Evolutionary conservation across 53 echinoderm and acorn worm genomes (phyloP).

Genomic region (Crossaster papposus): DNA sequence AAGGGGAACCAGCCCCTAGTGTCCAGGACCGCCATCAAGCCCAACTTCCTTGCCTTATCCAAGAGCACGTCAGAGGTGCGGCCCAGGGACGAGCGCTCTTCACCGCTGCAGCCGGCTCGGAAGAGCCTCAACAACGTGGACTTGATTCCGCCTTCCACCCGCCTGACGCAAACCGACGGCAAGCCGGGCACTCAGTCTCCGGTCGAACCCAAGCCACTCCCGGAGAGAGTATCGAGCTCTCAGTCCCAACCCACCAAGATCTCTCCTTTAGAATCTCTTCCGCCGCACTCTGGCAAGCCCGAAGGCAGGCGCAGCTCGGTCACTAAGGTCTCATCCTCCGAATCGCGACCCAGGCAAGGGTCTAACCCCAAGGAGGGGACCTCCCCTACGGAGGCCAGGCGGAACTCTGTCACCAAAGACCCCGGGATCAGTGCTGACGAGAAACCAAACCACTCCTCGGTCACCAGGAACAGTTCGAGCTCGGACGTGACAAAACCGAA

Average conservation of each 20-base stretch:
- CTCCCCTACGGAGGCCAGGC: constrained; percentile 15
- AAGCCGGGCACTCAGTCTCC: constrained; percentile 21
- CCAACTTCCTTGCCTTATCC: constrained; percentile 29
- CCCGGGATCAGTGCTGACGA: neutral
- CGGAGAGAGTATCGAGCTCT: neutral
- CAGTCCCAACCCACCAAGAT: constrained; percentile 14
- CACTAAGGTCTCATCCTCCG: constrained; percentile 34
- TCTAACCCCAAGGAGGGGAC: constrained; percentile 25
- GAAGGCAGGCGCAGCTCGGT: constrained; percentile 36
- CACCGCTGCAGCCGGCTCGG: constrained; percentile 19
- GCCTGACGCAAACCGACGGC: constrained; percentile 18
- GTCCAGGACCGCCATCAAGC: neutral
- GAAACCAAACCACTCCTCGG: constrained; percentile 19
- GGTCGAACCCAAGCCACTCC: neutral
- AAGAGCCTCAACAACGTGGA: constrained; percentile 7
- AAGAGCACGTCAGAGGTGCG: constrained; percentile 24
- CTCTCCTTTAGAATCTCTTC: constrained; percentile 18
- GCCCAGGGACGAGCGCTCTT: constrained; percentile 12
- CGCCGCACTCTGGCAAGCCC: constrained; percentile 26
- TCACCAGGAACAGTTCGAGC: constrained; percentile 20
- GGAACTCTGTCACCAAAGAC: constrained; percentile 42
- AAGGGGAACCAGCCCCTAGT: constrained; percentile 30
- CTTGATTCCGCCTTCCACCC: neutral
- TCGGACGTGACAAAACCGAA: constrained; percentile 12
- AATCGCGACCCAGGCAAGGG: constrained; percentile 29